Conservation (phyloP, 2,113 vertebrate species). For the Dromaius novaehollandiae region DNA sequence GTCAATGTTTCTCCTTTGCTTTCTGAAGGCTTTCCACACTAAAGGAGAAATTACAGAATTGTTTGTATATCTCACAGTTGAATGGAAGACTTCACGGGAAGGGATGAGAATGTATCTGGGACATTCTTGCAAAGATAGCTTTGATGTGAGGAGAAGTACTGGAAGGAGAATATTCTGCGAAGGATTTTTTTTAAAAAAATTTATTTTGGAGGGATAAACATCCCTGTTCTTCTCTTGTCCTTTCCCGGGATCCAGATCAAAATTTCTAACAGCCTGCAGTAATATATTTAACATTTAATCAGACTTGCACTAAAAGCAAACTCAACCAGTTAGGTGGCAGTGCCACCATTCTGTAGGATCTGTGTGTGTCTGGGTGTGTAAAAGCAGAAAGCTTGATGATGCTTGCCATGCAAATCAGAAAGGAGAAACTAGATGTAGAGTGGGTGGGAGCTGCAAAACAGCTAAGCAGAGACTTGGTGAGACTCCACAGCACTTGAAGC, state of each 20-base stretch:
- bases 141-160: neutral
- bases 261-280: neutral
- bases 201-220: neutral
- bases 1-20: neutral
- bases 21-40: neutral
- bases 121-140: neutral
- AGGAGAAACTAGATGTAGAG: neutral
- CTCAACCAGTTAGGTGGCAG: neutral
- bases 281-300: neutral
- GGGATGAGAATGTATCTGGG: neutral
- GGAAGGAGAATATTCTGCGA: neutral
- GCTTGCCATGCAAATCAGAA: neutral
- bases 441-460: neutral
- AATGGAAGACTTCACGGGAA: neutral
- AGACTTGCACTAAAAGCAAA: neutral
- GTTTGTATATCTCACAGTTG: neutral
- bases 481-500: neutral
- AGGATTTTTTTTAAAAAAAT: neutral
- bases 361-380: neutral
- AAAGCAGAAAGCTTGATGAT: neutral
- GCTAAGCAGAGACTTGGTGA: neutral
- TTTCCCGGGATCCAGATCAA: neutral
- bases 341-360: neutral
- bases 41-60: neutral
- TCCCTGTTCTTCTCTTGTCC: neutral